These are phyloP conservation scores for Arizona elegans DNA, from an alignment of 2,113 vertebrate species.

Conservation along the genomic window DNA sequence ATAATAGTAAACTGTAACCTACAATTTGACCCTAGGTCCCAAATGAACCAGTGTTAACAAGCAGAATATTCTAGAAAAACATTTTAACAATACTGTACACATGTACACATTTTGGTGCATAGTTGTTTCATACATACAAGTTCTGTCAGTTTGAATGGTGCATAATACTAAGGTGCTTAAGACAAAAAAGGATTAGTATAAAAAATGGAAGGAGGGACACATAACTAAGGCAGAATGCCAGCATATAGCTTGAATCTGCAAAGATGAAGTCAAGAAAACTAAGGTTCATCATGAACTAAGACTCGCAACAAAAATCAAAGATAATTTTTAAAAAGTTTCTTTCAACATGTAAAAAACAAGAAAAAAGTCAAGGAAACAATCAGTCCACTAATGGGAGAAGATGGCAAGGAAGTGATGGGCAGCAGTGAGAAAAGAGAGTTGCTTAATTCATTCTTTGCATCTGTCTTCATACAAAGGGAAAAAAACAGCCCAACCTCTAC, in stretches of 20 bases:
- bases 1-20: not conserved
- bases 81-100: not conserved
- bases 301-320: not conserved
- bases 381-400: not conserved
- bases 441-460: not conserved
- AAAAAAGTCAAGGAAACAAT: not conserved
- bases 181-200: not conserved
- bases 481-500: not conserved
- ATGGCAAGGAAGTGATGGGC: not conserved
- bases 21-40: not conserved
- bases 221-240: not conserved
- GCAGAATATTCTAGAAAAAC: not conserved
- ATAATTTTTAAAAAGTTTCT: not conserved
- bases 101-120: not conserved
- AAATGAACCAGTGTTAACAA: not conserved
- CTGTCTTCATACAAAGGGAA: not conserved
- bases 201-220: not conserved
- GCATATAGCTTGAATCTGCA: not conserved
- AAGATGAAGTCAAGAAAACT: not conserved
- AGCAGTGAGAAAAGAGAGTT: not conserved
- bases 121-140: not conserved
- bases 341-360: not conserved
- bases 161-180: not conserved
- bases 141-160: not conserved
- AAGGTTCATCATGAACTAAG: not conserved